Conservation (phyloP, 2,113 vertebrate species). For the Numida meleagris region DNA sequence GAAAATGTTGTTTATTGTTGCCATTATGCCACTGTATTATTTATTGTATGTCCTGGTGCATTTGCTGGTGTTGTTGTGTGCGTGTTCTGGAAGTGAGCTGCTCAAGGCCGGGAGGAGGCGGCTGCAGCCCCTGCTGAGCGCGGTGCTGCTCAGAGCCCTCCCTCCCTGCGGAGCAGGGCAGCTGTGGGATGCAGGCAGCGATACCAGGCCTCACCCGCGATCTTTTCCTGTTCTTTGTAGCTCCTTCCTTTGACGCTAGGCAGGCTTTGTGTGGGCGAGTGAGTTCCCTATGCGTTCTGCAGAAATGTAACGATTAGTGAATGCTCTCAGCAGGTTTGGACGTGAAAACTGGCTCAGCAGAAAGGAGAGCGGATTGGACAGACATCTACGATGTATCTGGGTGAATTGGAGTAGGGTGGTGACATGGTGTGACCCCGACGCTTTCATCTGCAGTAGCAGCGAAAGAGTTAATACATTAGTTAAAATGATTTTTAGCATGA, state of each 20-base stretch:
- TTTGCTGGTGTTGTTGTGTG: neutral
- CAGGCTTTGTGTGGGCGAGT: fast-evolving
- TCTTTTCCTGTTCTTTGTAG: neutral
- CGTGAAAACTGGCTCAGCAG: neutral
- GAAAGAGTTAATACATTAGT: slow-evolving; percentile 65
- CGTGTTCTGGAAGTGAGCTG: neutral
- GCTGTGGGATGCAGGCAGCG: neutral
- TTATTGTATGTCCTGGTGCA: neutral
- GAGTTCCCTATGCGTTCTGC: neutral
- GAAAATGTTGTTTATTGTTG: neutral
- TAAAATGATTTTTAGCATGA: slow-evolving; percentile 30
- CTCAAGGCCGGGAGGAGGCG: no score
- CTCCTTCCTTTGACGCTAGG: neutral
- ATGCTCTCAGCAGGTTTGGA: neutral
- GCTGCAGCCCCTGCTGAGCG: neutral
- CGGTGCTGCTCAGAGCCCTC: no score
- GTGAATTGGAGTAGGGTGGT: slow-evolving; percentile 14
- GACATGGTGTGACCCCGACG: neutral
- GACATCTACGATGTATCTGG: neutral
- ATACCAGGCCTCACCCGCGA: neutral
- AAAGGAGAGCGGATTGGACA: neutral
- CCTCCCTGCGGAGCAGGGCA: neutral
- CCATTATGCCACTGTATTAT: neutral
- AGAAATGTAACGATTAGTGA: neutral
- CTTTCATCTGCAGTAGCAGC: slow-evolving; percentile 51